phyloP scores from a whole-genome alignment of 2,888 invertebrate genomes.

The Macaria notata region DNA sequence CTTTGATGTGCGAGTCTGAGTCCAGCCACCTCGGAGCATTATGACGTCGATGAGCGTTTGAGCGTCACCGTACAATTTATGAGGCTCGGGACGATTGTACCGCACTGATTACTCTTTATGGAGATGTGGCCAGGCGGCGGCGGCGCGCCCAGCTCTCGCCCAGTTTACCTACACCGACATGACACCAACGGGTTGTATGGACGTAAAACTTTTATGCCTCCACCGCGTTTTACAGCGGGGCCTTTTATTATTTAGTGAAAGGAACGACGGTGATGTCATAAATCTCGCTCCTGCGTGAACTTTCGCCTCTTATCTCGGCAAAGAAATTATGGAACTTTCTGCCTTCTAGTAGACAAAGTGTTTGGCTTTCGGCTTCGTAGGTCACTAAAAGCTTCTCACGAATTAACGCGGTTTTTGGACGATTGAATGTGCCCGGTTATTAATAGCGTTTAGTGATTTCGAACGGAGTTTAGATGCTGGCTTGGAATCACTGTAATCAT shows the following conservation, averaged over 20 bases:
- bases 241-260: slow-evolving; percentile 83
- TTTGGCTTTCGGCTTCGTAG: slow-evolving; percentile 74
- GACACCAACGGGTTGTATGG: slow-evolving; percentile 75
- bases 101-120: slow-evolving; percentile 78
- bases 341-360: slow-evolving; percentile 80
- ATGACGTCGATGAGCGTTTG: slow-evolving; percentile 49
- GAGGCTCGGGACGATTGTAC: slow-evolving; percentile 63
- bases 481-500: slow-evolving; percentile 34
- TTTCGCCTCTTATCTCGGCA: slow-evolving; percentile 81
- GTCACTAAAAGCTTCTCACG: slow-evolving; percentile 72
- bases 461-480: slow-evolving; percentile 10
- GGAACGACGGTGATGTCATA: slow-evolving; percentile 81
- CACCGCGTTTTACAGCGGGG: slow-evolving; percentile 78
- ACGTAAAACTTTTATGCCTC: slow-evolving; percentile 80
- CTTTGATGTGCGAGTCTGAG: slow-evolving; percentile 19
- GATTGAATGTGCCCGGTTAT: slow-evolving; percentile 38
- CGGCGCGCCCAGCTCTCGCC: slow-evolving; percentile 58
- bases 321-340: slow-evolving; percentile 81
- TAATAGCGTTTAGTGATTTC: slow-evolving; percentile 19
- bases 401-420: slow-evolving; percentile 62
- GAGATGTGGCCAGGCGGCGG: slow-evolving; percentile 71
- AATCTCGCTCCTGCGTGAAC: slow-evolving; percentile 82
- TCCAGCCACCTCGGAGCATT: slow-evolving; percentile 13
- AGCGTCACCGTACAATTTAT: slow-evolving; percentile 66
- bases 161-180: slow-evolving; percentile 53